Evolutionary conservation across 1,140 invertebrate species (phyloP), one percentile per base, ranked within the genome.

Genomic region (Drosophila bocqueti): DNA sequence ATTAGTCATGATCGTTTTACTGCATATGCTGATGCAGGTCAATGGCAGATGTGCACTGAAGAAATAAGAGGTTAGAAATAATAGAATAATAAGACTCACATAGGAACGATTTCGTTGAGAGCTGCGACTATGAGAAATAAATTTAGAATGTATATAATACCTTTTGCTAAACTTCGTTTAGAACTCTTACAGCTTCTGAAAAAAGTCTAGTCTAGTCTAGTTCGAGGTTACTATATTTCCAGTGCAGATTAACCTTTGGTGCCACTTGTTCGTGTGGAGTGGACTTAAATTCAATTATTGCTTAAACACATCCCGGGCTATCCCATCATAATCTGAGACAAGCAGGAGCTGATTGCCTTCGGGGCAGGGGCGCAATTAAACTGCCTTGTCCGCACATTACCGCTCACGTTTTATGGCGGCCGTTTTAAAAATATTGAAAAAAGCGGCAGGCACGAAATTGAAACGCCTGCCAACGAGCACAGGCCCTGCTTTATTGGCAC

Each of bases 371-470:
- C 13, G 47, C 73, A 78, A 78, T 81, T 89, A 78, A 66, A 57
- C 47, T 49, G 59, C 52, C 46, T 60, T 77, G 76, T 69, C 64
- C 57, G 64, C 58, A 61, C 75, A 68, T 78, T 77, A 34, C 49
- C 61, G 61, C 52, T 50, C 66, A 62, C 78, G 50, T 84, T 89
- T 89, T 61, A 89, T 84, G 79, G 64, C 29, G 3, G 61, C 26
- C 64, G 67, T 63, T 90, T 89, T 79, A 80, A 85, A 90, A 85
- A 82, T 81, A 89, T 89, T 81, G 74, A 89, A 82, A 71, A 66
- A 49, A 38, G 31, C 24, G 29, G 40, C 47, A 31, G 73, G 46
- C 46, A 58, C 67, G 60, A 81, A 84, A 71, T 74, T 66, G 74
- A 78, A 90, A 79, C 81, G 74, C 47, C 42, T 42, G 79, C 42